These are phyloP conservation scores for Harpagoxenus sublaevis DNA, from an alignment of 2,888 invertebrate species.

Conservation along the genomic window DNA sequence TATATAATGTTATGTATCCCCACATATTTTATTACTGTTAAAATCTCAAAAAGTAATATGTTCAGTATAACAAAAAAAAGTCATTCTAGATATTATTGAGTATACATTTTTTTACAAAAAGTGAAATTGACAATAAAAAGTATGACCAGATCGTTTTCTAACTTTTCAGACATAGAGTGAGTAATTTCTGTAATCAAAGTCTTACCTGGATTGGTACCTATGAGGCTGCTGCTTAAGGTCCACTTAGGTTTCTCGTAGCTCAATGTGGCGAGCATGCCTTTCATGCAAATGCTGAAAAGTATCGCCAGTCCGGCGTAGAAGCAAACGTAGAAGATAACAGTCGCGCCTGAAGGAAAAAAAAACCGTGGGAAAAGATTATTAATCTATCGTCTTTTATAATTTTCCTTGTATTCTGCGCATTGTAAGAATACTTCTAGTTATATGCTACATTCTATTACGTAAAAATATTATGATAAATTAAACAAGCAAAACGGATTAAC, in stretches of 20 bases:
- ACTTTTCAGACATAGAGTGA: neutral
- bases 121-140: neutral
- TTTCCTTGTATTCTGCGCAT: neutral
- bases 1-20: neutral
- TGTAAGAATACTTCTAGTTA: neutral
- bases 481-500: neutral
- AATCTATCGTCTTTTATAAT: neutral
- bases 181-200: neutral
- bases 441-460: neutral
- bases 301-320: slow-evolving; percentile 95
- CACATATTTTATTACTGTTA: neutral
- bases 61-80: neutral
- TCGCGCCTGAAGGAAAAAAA: slow-evolving; percentile 90
- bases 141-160: neutral
- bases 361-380: neutral
- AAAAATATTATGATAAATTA: neutral
- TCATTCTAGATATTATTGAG: neutral
- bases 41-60: neutral
- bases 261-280: slow-evolving; percentile 92
- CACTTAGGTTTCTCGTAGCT: slow-evolving; percentile 91
- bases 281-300: slow-evolving; percentile 95
- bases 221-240: slow-evolving; percentile 92
- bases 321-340: slow-evolving; percentile 94
- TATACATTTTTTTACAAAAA: neutral
- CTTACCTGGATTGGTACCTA: slow-evolving; percentile 91